These are phyloP conservation scores for Marronus borbonicus DNA, from an alignment of 2,888 invertebrate species.

Conservation along the genomic window DNA sequence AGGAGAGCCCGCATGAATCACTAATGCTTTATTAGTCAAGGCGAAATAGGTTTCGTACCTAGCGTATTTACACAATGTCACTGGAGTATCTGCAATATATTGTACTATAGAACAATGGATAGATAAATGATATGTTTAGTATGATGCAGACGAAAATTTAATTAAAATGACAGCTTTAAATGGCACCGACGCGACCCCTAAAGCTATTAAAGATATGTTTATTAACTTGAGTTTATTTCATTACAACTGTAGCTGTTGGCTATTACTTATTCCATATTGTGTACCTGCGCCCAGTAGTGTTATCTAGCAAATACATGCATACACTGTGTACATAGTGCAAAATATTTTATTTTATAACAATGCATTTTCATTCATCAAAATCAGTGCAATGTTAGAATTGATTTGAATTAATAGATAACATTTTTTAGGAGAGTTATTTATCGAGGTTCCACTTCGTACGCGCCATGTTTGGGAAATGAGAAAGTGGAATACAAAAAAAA, in stretches of 20 bases:
- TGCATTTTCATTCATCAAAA: no score
- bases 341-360: no score
- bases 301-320: no score
- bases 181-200: slow-evolving; percentile 52
- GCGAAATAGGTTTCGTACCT: slow-evolving; percentile 45
- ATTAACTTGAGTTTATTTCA: not conserved
- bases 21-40: slow-evolving; percentile 48
- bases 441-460: no score
- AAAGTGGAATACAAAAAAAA: no score
- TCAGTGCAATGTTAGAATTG: no score
- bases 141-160: slow-evolving; percentile 53
- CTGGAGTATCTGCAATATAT: slow-evolving; percentile 20
- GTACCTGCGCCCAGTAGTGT: no score
- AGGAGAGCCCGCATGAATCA: slow-evolving; percentile 43
- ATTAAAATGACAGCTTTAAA: slow-evolving; percentile 54
- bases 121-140: slow-evolving; percentile 55
- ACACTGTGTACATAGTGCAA: no score
- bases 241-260: not conserved
- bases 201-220: slow-evolving; percentile 37
- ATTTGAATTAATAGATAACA: no score
- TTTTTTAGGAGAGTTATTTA: no score
- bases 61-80: not conserved
- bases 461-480: no score
- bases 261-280: not conserved
- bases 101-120: slow-evolving; percentile 20